phyloP scores from a whole-genome alignment of 1,140 invertebrate genomes.

The Drosophila aff. region DNA sequence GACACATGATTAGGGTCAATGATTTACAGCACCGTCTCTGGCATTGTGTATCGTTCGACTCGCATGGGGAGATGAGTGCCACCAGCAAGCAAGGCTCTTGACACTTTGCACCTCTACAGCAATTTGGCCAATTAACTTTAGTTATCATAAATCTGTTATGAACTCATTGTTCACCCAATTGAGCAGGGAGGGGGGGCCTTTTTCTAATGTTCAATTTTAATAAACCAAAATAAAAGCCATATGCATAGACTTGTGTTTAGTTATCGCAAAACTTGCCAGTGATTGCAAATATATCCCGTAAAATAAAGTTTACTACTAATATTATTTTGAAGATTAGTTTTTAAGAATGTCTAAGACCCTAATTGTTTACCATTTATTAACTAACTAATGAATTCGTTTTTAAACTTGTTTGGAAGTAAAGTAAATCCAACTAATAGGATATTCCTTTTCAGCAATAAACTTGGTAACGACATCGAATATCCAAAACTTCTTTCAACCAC shows the following conservation, averaged over 20 bases:
- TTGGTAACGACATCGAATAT: background rate
- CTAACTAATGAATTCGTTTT: background rate
- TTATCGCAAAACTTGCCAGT: too few relatives aligned
- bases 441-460: background rate
- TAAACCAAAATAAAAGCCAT: too few relatives aligned
- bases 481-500: background rate
- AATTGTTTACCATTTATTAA: background rate
- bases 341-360: too few relatives aligned
- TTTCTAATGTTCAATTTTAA: conserved; percentile 10
- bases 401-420: background rate
- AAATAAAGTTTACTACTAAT: background rate
- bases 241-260: too few relatives aligned
- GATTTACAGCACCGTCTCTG: conserved; percentile 34
- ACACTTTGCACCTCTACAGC: conserved; percentile 19
- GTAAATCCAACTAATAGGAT: background rate
- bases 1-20: conserved; percentile 51
- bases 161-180: conserved; percentile 20
- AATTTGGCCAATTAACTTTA: conserved; percentile 56
- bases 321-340: too few relatives aligned
- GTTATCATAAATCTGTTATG: conserved; percentile 49
- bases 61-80: conserved; percentile 8
- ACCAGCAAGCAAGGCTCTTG: conserved; percentile 3
- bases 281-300: background rate
- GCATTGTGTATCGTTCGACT: conserved; percentile 27
- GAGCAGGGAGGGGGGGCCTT: background rate